Percentiles rank a stretch among this genome's conserved stretches.
Evolutionary conservation across 2,113 vertebrate genomes (phyloP).

Genomic region (Petaurus breviceps): DNA sequence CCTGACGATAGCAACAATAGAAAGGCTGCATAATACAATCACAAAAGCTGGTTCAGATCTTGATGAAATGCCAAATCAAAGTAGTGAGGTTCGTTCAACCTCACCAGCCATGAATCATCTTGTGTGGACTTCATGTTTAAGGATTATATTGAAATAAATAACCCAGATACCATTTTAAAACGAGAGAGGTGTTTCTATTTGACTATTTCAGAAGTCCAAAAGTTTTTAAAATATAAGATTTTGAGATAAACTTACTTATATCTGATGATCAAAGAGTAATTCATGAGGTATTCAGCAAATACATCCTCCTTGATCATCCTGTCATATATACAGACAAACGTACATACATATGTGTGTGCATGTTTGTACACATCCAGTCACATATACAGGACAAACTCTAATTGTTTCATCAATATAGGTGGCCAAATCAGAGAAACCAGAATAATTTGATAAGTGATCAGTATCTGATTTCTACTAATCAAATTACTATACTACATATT

Average conservation of each 20-base stretch:
- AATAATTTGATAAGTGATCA: conserved; percentile 60
- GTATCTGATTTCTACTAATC: conserved; percentile 65
- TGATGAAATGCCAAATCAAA: conserved; percentile 23
- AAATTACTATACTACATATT: conserved; percentile 8
- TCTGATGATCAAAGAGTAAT: conserved; percentile 38
- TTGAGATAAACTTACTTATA: conserved; percentile 30
- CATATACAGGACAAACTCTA: conserved; percentile 60
- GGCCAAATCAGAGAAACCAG: conserved; percentile 61
- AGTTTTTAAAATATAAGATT: conserved; percentile 46
- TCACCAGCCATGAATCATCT: neutral
- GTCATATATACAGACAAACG: neutral
- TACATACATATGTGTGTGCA: too few relatives aligned
- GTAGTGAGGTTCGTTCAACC: neutral
- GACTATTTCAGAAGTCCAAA: neutral
- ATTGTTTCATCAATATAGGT: conserved; percentile 33
- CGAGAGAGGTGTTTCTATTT: neutral
- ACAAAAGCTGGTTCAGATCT: conserved; percentile 17
- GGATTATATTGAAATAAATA: neutral
- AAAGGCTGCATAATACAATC: conserved; percentile 32
- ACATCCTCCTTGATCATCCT: neutral
- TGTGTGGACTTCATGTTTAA: neutral
- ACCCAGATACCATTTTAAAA: conserved; percentile 39
- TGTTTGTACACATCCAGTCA: conserved; percentile 18
- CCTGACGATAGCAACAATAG: conserved; percentile 40
- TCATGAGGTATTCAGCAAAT: neutral